Conservation (phyloP, 2,888 invertebrate species). For the Kryphioiulus occultus region DNA sequence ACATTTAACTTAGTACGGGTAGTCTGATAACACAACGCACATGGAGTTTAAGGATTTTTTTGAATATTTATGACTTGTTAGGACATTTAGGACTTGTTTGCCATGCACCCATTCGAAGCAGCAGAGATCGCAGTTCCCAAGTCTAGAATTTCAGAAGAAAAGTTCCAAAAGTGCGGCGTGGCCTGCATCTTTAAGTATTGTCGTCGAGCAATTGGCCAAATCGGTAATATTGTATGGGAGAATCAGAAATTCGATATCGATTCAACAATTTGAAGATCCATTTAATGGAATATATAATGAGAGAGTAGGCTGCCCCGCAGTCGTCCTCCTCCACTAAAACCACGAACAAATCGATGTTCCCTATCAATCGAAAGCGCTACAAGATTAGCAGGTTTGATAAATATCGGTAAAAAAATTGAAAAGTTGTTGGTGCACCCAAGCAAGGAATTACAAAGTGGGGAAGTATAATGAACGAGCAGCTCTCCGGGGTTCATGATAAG, state of each 20-base stretch:
- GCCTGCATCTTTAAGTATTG: background rate
- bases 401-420: background rate
- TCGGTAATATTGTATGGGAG: background rate
- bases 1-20: too few species aligned
- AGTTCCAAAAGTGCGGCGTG: background rate
- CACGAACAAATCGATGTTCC: background rate
- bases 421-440: background rate
- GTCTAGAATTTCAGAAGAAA: background rate
- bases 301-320: background rate
- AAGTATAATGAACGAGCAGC: background rate
- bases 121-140: too few species aligned
- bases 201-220: background rate
- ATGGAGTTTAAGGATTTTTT: too few species aligned
- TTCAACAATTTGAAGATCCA: slow-evolving; percentile 3
- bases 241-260: slow-evolving; percentile 14
- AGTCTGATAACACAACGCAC: too few species aligned
- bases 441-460: background rate
- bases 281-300: slow-evolving; percentile 36
- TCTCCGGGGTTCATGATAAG: background rate
- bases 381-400: slow-evolving; percentile 20
- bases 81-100: too few species aligned
- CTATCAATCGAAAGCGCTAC: background rate
- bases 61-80: too few species aligned
- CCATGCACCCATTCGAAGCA: too few species aligned
- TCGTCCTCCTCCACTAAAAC: background rate